These are phyloP conservation scores for Zapus hudsonius DNA, from an alignment of 2,113 vertebrate species.

Conservation along the genomic window DNA sequence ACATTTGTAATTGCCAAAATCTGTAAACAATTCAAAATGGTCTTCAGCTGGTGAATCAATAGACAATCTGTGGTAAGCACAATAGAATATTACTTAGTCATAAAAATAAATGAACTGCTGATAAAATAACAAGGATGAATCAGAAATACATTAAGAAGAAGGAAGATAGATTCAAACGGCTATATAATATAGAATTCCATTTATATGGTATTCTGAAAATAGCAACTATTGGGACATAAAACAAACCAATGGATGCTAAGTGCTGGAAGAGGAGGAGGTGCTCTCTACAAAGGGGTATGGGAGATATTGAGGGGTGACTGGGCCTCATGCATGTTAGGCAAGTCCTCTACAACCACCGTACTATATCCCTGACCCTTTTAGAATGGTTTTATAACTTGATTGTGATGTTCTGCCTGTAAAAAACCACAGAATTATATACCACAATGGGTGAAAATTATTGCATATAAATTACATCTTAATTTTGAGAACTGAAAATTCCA, in stretches of 20 bases:
- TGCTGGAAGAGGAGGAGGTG: too few species aligned
- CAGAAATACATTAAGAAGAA: not conserved
- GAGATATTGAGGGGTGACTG: not conserved
- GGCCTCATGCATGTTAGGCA: too few species aligned
- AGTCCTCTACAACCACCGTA: too few species aligned
- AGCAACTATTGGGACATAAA: not conserved
- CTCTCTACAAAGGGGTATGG: not conserved
- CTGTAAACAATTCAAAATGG: conserved; percentile 32
- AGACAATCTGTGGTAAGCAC: not conserved
- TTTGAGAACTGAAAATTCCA: conserved; percentile 11
- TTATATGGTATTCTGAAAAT: not conserved
- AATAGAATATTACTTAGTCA: not conserved
- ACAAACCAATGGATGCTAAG: not conserved
- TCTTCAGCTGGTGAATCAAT: not conserved
- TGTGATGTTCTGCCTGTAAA: not conserved
- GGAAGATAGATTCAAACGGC: not conserved
- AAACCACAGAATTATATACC: not conserved
- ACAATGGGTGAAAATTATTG: not conserved
- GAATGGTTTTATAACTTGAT: not conserved
- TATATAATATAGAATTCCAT: not conserved
- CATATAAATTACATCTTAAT: not conserved
- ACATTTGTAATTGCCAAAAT: not conserved
- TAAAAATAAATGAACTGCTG: not conserved
- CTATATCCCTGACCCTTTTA: too few species aligned
- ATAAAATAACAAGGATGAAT: not conserved